Conservation (phyloP, 2,113 vertebrate genomes). For the Chloebia gouldiae region DNA sequence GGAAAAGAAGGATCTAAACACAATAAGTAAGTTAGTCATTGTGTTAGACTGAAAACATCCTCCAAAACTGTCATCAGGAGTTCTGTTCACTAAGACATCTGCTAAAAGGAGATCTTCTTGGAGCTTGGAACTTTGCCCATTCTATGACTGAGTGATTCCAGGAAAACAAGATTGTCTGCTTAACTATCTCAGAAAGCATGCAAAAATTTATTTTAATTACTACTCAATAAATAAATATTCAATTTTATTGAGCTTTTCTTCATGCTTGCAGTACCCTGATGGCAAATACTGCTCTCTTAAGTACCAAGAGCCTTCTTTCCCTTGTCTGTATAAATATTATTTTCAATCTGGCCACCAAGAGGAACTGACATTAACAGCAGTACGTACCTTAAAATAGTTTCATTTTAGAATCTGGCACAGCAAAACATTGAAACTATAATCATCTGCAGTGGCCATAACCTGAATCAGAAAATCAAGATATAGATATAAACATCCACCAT, state of each 20-base stretch:
- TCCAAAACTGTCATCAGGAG: background rate
- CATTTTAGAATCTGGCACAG: background rate
- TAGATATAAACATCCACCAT: background rate
- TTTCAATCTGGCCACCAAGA: background rate
- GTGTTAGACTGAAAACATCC: background rate
- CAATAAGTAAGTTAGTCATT: background rate
- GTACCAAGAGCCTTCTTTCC: background rate
- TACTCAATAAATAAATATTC: background rate
- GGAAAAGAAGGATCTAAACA: background rate
- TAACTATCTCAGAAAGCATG: background rate
- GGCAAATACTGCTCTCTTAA: background rate
- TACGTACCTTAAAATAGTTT: background rate
- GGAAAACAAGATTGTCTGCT: background rate
- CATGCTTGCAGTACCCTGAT: background rate
- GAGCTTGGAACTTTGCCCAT: background rate
- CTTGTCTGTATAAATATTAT: background rate
- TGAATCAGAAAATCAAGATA: background rate
- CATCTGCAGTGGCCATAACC: background rate
- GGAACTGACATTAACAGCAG: background rate
- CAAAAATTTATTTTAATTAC: background rate
- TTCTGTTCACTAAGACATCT: slow-evolving; percentile 3
- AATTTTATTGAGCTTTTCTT: background rate
- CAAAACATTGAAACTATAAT: background rate
- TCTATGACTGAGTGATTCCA: background rate
- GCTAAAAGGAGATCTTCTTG: background rate